A percentile compares a stretch with the other conserved stretches of the same genome.
Evolutionary conservation across 2,888 invertebrate species (phyloP).

Genomic region (Andrena trimmerana): DNA sequence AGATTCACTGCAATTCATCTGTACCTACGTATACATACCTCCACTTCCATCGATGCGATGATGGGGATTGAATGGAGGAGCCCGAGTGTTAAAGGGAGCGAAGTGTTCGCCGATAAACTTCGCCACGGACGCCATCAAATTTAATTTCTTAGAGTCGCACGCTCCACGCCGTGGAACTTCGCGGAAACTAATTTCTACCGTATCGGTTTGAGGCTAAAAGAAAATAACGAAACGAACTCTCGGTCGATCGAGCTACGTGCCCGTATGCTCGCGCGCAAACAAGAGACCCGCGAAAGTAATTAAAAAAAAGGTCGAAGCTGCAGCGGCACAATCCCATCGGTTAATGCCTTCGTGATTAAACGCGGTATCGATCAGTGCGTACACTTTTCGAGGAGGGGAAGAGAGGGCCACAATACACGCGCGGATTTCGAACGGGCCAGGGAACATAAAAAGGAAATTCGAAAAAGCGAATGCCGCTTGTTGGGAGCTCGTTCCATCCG

Average conservation of each 20-base stretch:
- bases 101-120: neutral
- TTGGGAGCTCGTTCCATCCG: conserved; percentile 32
- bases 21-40: neutral
- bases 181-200: neutral
- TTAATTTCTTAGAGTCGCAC: neutral
- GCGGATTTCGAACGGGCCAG: conserved; percentile 17
- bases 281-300: neutral
- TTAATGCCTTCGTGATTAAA: conserved; percentile 34
- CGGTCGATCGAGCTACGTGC: neutral
- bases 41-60: neutral
- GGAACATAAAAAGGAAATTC: conserved; percentile 32
- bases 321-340: conserved; percentile 17
- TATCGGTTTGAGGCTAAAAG: neutral
- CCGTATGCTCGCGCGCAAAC: neutral
- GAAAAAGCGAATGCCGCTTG: conserved; percentile 25
- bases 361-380: conserved; percentile 38
- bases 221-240: conserved; percentile 9
- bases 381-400: conserved; percentile 1
- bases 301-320: conserved; percentile 18
- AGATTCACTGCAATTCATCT: neutral
- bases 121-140: neutral
- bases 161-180: neutral
- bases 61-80: neutral
- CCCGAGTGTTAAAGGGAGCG: neutral
- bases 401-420: neutral